Evolutionary conservation across 1,140 invertebrate genomes (phyloP).

Genomic region (Lamellibrachia luymesi): DNA sequence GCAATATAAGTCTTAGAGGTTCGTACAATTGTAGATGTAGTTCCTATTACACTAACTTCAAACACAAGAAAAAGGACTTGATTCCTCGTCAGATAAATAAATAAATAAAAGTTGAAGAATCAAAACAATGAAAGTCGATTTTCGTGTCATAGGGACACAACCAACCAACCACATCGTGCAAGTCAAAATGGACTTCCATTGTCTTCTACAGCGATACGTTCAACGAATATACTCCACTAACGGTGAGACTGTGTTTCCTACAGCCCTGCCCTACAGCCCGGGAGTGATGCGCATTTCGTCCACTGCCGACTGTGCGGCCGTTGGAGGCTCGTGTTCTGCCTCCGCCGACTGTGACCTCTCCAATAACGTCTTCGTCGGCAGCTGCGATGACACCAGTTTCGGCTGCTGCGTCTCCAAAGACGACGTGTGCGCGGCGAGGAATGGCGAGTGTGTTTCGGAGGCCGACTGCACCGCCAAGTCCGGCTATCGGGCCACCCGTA

Average conservation of each 20-base stretch:
- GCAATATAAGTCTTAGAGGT: too few species aligned
- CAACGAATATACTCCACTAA: neutral
- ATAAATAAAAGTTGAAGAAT: neutral
- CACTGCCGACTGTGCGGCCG: neutral
- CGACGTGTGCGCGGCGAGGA: neutral
- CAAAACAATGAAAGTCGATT: neutral
- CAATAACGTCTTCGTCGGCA: neutral
- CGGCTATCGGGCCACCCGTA: neutral
- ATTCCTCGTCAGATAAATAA: neutral
- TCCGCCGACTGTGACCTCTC: neutral
- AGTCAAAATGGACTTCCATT: neutral
- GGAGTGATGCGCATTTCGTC: neutral
- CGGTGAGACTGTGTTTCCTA: neutral
- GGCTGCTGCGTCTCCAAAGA: neutral
- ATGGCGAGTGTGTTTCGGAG: neutral
- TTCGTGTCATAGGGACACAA: neutral
- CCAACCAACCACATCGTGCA: neutral
- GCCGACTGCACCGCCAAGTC: neutral
- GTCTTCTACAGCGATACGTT: neutral
- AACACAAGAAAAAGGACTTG: too few species aligned
- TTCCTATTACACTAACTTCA: too few species aligned
- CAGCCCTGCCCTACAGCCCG: neutral
- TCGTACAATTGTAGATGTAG: too few species aligned
- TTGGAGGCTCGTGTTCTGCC: neutral
- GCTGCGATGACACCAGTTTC: neutral